A percentile compares a stretch with the other conserved stretches of the same genome.
Evolutionary conservation across 2,797 vertebrate genomes (phyloP).

Genomic region (Phylloscopus collybita): DNA sequence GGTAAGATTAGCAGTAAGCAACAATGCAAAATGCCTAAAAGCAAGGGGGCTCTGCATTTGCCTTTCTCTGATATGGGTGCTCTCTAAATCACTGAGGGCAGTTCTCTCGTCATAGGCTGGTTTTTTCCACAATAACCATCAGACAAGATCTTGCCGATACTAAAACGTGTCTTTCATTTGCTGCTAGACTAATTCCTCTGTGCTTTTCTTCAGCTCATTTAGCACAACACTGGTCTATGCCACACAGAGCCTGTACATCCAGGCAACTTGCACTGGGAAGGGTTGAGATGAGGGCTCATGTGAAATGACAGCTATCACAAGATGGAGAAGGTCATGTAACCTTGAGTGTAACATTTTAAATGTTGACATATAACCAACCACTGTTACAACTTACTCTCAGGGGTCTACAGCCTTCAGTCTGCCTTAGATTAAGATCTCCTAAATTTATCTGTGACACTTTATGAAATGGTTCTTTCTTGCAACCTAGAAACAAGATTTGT

Average conservation of each 20-base stretch:
- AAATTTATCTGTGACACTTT: conserved; percentile 21
- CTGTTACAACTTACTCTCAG: background rate
- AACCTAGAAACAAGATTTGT: background rate
- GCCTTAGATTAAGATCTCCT: conserved; percentile 13
- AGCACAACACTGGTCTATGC: background rate
- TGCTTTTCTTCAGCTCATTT: background rate
- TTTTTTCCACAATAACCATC: background rate
- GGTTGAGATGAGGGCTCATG: background rate
- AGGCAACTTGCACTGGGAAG: background rate
- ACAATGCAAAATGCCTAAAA: background rate
- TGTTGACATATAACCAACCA: background rate
- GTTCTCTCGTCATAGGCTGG: background rate
- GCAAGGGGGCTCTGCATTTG: background rate
- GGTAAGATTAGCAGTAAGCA: conserved; percentile 13
- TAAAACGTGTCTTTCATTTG: background rate
- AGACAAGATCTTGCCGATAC: background rate
- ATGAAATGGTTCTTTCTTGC: background rate
- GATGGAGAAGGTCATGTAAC: background rate
- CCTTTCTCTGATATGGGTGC: background rate
- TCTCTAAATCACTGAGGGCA: background rate
- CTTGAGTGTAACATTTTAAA: background rate
- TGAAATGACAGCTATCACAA: background rate
- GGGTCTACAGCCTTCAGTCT: background rate
- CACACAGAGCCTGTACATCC: background rate
- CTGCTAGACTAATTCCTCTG: background rate